Base-by-base conservation (phyloP, 1,140 invertebrate species). In the Papilio glaucus region DNA sequence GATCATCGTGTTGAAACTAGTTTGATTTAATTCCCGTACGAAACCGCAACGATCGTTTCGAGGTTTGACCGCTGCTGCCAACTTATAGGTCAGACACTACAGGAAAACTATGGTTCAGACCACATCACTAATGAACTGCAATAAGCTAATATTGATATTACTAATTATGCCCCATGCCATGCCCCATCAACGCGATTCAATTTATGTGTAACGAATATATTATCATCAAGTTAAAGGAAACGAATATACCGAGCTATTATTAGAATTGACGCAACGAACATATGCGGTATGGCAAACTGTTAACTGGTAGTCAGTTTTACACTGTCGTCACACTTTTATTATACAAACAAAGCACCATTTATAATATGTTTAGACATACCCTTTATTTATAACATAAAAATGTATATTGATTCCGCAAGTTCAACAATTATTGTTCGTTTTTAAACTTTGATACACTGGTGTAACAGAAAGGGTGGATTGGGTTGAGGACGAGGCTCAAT, bases 221-320 rank as follows among this genome's bases (percentile, higher is more conserved):
- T 33, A 33, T 33, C 29, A 33, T 33, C 29, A 4, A 13, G 29
- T 49, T 49, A 49, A 49, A 33, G 33, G 26, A 69, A 69, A 49
- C 18, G 37, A 69, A 65, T 41, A 21, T 10, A 41, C 10, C 0
- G 33, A 38, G 29, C 37, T 65, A 65, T 65, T 39, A 39, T 38
- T 41, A 65, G 62, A 6, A 1, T 65, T 65, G 37, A 65, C 62
- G 62, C 61, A 63, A 63, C 61, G 3, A 65, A 65, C 62, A 65
- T 65, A 37, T 65, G 61, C 8, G 12, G 61, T 38, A 62, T 62
- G 10, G 4, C 29, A 49, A 9, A 49, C 6, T 49, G 7, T 57
- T 33, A 33, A 33, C 2, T 6, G 29, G 6, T 33, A 33, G 2
- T 33, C 29, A 33, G 29, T 33, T 33, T 33, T 33, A 33, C 6